Base-by-base conservation (phyloP, 2,113 vertebrate genomes). In the Scomber japonicus region DNA sequence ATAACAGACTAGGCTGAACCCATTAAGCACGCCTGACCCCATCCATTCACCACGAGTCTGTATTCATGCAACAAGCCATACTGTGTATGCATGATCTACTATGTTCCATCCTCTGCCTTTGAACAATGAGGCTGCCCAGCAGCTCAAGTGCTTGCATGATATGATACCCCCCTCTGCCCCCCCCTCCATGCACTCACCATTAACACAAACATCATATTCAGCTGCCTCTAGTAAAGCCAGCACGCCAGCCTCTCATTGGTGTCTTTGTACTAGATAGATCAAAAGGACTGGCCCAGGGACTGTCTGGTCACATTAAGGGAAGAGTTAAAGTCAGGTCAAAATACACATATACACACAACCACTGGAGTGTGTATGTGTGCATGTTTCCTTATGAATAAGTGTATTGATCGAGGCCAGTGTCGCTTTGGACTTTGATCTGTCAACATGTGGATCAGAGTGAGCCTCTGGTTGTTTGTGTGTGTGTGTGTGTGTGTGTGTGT, bases 401-500 rank as follows among this genome's bases (percentile, higher is more conserved):
- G 62, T 71, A 90, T 89, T 92, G 85, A 90, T 88, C 1, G 15
- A 79, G 70, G 62, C 63, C 51, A 55, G 50, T 17, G 69, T 80
- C 44, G 76, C 69, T 85, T 61, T 78, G 70, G 87, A 90, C 90
- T 89, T 93, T 92, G 91, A 88, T 89, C 89, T 86, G 89, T 91
- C 85, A 89, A 89, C 83, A 90, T 51, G 50, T 73, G 60, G 64
- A 78, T 60, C 11, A 15, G 35, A 27, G 51, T 54, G 50, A 19
- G 35, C 48, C 31, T 27, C 19, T 19, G 48, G 24, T 46, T 45
- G 64, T 56, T 48, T 46, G 69, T 55, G 30, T 24, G 61, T 13
- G 24, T 27, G 24, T 27, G 24, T 27, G 68, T 67, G 35, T 44
- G 44, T 68, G 56, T 62, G 19, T 54, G 57, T 24, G 68, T 67